phyloP scores from a whole-genome alignment of 92 coral and sea anemone species.

The Epizoanthus fatuus region DNA sequence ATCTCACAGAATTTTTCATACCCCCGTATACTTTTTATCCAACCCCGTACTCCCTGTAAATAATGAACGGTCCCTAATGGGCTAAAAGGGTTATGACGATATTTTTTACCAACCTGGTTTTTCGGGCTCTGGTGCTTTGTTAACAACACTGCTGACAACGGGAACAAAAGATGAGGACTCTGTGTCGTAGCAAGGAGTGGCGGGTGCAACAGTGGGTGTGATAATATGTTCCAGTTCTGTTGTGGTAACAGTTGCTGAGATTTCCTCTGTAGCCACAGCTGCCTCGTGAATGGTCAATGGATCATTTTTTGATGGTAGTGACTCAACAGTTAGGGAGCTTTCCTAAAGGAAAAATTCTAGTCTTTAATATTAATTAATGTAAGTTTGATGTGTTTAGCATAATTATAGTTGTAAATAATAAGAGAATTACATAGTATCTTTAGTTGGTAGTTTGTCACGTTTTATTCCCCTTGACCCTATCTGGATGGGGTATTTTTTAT shows the following conservation, averaged over 20 bases:
- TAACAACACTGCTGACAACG: slow-evolving; percentile 15
- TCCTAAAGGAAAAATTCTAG: slow-evolving; percentile 2
- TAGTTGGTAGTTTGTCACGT: too few species aligned
- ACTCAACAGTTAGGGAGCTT: neutral
- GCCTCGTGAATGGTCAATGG: neutral
- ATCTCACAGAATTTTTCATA: too few species aligned
- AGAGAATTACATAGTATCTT: too few species aligned
- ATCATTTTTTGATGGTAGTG: neutral
- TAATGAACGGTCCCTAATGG: too few species aligned
- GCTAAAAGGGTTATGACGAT: too few species aligned
- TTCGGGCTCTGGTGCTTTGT: neutral
- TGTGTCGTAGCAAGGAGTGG: slow-evolving; percentile 14
- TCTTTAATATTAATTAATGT: too few species aligned
- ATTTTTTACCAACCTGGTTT: slow-evolving; percentile 15
- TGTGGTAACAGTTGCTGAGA: slow-evolving; percentile 1
- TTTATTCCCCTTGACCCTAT: too few species aligned
- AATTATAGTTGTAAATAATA: too few species aligned
- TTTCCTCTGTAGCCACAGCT: slow-evolving; percentile 8
- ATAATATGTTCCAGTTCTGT: slow-evolving; percentile 3
- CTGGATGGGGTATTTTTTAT: too few species aligned
- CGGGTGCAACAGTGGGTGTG: slow-evolving; percentile 30
- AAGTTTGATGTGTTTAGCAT: too few species aligned
- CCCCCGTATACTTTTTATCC: too few species aligned
- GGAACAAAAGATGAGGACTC: neutral
- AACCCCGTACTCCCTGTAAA: too few species aligned